Conservation (phyloP, 2,888 invertebrate species). For the Nomada ruficornis region DNA sequence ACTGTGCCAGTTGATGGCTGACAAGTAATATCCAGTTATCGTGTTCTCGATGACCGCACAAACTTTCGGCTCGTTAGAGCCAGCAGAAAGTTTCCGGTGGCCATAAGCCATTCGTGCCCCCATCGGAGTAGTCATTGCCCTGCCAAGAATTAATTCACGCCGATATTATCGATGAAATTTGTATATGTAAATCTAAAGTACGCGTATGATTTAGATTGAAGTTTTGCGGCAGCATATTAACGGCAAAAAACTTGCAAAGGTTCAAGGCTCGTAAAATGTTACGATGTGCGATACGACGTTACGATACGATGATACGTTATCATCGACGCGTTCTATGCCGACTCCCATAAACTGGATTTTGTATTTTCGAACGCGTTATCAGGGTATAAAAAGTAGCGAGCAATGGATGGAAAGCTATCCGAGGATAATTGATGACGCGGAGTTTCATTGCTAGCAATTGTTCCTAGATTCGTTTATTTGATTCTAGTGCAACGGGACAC, state of each 20-base stretch:
- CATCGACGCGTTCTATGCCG: slow-evolving; percentile 6
- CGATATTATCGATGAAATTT: neutral
- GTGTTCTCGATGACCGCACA: slow-evolving; percentile 66
- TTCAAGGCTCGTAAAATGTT: slow-evolving; percentile 37
- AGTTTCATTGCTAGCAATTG: no score
- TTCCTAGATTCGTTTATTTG: no score
- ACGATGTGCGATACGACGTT: slow-evolving; percentile 7
- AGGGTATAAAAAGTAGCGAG: neutral
- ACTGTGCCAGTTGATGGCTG: slow-evolving; percentile 68
- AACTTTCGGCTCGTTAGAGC: slow-evolving; percentile 74
- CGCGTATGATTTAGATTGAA: neutral
- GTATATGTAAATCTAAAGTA: neutral
- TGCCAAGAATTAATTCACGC: neutral
- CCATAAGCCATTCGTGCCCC: slow-evolving; percentile 30
- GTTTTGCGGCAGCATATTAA: slow-evolving; percentile 21
- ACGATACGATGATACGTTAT: slow-evolving; percentile 17
- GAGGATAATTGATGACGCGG: neutral
- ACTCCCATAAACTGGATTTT: slow-evolving; percentile 22
- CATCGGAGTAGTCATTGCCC: slow-evolving; percentile 15
- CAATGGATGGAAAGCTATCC: slow-evolving; percentile 1
- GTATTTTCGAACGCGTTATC: slow-evolving; percentile 22
- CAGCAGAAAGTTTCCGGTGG: slow-evolving; percentile 47
- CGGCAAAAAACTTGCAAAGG: slow-evolving; percentile 1
- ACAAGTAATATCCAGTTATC: slow-evolving; percentile 81
- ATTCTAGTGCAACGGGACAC: neutral